These are phyloP conservation scores for Drosophila flavopinicola DNA, from an alignment of 2,888 invertebrate genomes.

Conservation along the genomic window DNA sequence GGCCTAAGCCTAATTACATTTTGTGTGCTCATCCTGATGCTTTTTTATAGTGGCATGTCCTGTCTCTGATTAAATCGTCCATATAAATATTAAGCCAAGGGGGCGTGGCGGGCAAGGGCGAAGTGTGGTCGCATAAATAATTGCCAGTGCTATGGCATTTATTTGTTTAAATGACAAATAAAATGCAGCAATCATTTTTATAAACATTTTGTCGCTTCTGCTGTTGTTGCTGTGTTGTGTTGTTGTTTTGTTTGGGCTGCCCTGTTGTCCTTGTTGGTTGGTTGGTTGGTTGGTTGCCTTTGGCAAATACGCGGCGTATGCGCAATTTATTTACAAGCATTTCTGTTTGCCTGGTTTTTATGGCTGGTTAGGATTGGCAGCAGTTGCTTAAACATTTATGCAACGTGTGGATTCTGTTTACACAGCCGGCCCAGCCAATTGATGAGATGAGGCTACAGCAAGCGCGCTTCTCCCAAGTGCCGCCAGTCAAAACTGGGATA, in stretches of 20 bases:
- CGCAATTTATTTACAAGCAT: slow-evolving; percentile 67
- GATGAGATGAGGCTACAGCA: slow-evolving; percentile 10
- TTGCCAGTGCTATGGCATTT: slow-evolving; percentile 50
- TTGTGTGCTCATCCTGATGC: slow-evolving; percentile 43
- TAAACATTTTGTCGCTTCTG: slow-evolving; percentile 45
- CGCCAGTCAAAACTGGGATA: slow-evolving; percentile 6
- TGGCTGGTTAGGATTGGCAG: slow-evolving; percentile 45
- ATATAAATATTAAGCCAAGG: slow-evolving; percentile 38
- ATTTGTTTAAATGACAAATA: slow-evolving; percentile 67
- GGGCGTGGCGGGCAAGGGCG: background rate
- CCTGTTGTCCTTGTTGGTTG: slow-evolving; percentile 28
- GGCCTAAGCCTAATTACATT: slow-evolving; percentile 70
- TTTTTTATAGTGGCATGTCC: slow-evolving; percentile 27
- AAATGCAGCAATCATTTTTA: slow-evolving; percentile 68
- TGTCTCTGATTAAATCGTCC: slow-evolving; percentile 51
- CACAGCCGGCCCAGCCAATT: slow-evolving; percentile 34
- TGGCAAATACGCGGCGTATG: slow-evolving; percentile 64
- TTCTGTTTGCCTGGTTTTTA: slow-evolving; percentile 51
- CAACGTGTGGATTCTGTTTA: slow-evolving; percentile 40
- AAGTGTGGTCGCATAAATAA: slow-evolving; percentile 50
- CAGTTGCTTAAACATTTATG: slow-evolving; percentile 64
- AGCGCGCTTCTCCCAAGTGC: background rate
- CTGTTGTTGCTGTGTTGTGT: slow-evolving; percentile 3
- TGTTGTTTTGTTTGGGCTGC: slow-evolving; percentile 19
- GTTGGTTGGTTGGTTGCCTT: slow-evolving; percentile 44